These are phyloP conservation scores for Sinocyclocheilus rhinocerous DNA, from an alignment of 2,113 vertebrate species.

Conservation along the genomic window DNA sequence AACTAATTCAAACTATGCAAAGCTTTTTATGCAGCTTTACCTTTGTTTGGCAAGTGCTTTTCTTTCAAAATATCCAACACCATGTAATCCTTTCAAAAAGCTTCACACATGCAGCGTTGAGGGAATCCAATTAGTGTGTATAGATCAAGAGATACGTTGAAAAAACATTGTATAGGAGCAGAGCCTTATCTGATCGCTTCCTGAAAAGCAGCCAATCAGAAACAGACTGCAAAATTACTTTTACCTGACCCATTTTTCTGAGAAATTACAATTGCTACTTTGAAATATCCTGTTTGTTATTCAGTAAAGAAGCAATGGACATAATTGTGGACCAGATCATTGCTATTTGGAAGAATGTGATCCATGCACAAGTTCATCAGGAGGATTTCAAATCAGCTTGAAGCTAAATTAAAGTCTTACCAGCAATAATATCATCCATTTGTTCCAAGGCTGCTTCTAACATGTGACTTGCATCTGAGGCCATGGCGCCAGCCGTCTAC, in stretches of 20 bases:
- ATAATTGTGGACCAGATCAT: background rate
- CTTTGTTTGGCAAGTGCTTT: too few species aligned
- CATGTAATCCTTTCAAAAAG: too few species aligned
- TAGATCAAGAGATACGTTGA: slow-evolving; percentile 2
- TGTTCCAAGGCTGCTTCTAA: slow-evolving; percentile 95
- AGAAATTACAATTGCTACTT: background rate
- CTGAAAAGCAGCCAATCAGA: background rate
- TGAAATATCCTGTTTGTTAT: too few species aligned
- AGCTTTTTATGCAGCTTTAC: too few species aligned
- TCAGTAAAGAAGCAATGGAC: background rate
- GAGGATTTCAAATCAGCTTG: background rate
- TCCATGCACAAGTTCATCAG: background rate
- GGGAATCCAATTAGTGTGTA: too few species aligned
- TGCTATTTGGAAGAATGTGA: background rate
- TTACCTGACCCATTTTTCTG: background rate
- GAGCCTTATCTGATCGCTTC: slow-evolving; percentile 28
- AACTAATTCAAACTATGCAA: too few species aligned
- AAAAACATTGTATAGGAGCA: slow-evolving; percentile 10
- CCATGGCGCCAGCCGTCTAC: slow-evolving; percentile 74
- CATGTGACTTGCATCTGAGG: slow-evolving; percentile 91
- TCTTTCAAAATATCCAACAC: too few species aligned
- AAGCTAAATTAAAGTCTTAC: slow-evolving; percentile 65
- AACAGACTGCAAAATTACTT: background rate
- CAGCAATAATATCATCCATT: slow-evolving; percentile 98
- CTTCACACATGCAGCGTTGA: too few species aligned